Percentiles rank a stretch among this genome's conserved stretches.
Evolutionary conservation across 2,797 vertebrate genomes (phyloP).

Genomic region (Chelon labrosus): DNA sequence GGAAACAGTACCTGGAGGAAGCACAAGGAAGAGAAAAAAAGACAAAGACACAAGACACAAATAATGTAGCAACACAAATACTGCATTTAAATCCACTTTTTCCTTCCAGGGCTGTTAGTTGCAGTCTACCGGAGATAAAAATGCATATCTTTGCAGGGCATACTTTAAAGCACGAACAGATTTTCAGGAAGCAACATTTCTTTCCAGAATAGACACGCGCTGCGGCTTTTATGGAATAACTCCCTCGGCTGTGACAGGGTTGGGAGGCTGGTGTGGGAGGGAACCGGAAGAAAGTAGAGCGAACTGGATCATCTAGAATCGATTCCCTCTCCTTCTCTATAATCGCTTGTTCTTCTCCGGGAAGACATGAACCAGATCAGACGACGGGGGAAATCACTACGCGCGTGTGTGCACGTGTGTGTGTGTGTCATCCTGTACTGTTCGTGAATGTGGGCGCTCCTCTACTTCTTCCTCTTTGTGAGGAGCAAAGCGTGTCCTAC

Average conservation of each 20-base stretch:
- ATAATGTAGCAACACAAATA: no score
- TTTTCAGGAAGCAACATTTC: background rate
- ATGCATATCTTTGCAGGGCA: background rate
- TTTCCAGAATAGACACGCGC: background rate
- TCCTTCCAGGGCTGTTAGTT: background rate
- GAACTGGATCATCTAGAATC: constrained; percentile 65
- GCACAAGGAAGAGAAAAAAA: no score
- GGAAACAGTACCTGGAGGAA: no score
- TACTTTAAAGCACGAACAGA: background rate
- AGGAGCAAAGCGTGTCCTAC: constrained; percentile 9
- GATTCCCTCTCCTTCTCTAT: constrained; percentile 64
- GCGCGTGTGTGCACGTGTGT: constrained; percentile 30
- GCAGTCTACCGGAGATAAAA: background rate
- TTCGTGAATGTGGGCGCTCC: constrained; percentile 5
- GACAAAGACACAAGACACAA: no score
- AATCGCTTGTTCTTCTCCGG: constrained; percentile 69
- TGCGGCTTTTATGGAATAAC: constrained; percentile 30
- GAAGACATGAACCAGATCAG: constrained; percentile 82
- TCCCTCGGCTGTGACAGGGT: constrained; percentile 56
- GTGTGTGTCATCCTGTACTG: constrained; percentile 2
- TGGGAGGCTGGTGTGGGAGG: constrained; percentile 62
- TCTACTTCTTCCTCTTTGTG: constrained; percentile 8
- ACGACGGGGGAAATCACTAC: constrained; percentile 74
- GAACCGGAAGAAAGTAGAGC: constrained; percentile 58
- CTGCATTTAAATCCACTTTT: background rate